Conservation (phyloP, 1,140 invertebrate genomes). For the Phymorhynchus buccinoides region DNA sequence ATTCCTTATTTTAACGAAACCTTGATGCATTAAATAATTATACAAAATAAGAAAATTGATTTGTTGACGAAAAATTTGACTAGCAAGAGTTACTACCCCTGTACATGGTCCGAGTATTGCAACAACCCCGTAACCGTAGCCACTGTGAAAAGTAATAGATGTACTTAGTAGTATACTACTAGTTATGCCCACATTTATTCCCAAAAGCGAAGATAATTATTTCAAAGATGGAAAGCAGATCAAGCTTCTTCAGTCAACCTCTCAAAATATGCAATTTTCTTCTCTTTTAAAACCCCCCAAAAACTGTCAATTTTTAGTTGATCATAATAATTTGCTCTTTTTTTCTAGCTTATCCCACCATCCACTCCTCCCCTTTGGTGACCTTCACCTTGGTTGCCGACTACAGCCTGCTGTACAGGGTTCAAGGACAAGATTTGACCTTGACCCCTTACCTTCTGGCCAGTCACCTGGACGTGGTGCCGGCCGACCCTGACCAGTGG, state of each 20-base stretch:
- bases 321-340: too few species aligned
- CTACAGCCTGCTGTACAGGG: conserved; percentile 75
- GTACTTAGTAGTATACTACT: not conserved
- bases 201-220: not conserved
- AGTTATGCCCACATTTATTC: not conserved
- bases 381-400: conserved; percentile 73
- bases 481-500: conserved; percentile 75
- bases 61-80: too few species aligned
- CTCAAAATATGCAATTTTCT: not conserved
- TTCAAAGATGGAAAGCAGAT: not conserved
- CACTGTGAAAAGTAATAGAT: too few species aligned
- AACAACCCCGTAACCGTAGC: too few species aligned
- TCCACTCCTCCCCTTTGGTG: conserved; percentile 73
- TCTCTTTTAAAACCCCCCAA: not conserved
- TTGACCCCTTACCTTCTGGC: conserved; percentile 76
- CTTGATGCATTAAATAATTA: too few species aligned
- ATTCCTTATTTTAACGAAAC: too few species aligned
- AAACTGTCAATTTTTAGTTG: too few species aligned
- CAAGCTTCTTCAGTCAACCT: not conserved
- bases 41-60: too few species aligned
- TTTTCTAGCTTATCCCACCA: conserved; percentile 73
- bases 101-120: too few species aligned
- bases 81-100: too few species aligned
- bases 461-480: conserved; percentile 79
- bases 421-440: conserved; percentile 65